Conservation (phyloP, 2,113 vertebrate species). For the Etheostoma cragini region DNA sequence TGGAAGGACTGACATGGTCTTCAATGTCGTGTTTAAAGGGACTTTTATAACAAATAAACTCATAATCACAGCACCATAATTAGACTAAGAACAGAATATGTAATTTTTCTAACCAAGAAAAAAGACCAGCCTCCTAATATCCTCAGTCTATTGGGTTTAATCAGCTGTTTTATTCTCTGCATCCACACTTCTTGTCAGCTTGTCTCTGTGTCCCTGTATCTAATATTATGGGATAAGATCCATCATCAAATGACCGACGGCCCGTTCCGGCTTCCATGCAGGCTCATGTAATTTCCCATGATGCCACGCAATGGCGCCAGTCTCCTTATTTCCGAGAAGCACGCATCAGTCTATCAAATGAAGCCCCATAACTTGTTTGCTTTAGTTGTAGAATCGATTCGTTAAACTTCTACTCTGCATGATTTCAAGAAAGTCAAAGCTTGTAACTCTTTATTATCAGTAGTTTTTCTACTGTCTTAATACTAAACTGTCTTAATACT, state of each 20-base stretch:
- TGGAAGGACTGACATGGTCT: neutral
- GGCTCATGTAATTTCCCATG: slow-evolving; percentile 54
- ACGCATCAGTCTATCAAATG: neutral
- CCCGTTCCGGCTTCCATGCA: neutral
- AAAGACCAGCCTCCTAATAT: neutral
- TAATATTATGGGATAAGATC: neutral
- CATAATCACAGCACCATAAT: neutral
- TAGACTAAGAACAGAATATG: neutral
- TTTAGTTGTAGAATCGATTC: neutral
- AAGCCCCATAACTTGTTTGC: neutral
- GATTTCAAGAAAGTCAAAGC: neutral
- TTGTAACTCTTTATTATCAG: no score
- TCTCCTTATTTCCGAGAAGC: slow-evolving; percentile 41
- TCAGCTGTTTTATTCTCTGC: neutral
- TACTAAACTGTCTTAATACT: no score
- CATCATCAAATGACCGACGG: no score
- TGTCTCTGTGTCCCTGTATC: neutral
- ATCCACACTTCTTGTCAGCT: neutral
- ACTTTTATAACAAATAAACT: neutral
- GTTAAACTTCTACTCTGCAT: neutral
- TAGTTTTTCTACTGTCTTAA: neutral
- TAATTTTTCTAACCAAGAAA: neutral
- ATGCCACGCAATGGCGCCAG: slow-evolving; percentile 72
- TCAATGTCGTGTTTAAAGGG: neutral
- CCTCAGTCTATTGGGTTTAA: neutral